phyloP scores from a whole-genome alignment of 2,797 vertebrate species.

The Lithobates sylvaticus region DNA sequence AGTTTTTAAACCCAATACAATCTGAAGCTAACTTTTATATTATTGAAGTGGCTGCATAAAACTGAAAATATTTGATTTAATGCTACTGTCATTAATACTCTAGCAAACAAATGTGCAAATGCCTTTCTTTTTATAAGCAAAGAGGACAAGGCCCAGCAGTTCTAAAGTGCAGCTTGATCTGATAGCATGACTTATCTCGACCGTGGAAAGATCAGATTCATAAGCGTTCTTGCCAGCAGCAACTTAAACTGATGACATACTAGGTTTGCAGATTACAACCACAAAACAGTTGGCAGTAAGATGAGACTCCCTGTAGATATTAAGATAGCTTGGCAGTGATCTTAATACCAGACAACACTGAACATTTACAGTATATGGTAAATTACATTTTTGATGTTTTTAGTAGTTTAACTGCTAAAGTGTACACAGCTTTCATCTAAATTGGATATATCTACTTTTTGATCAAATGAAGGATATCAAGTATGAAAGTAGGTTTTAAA shows the following conservation, averaged over 20 bases:
- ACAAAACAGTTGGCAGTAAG: conserved; percentile 50
- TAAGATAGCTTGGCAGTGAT: conserved; percentile 52
- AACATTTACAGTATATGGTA: conserved; percentile 29
- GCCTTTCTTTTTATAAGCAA: conserved; percentile 11
- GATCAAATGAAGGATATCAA: background rate
- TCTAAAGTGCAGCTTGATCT: conserved; percentile 65
- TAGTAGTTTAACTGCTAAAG: conserved; percentile 15
- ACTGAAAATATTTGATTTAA: background rate
- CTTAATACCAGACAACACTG: conserved; percentile 28
- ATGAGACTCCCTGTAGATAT: conserved; percentile 46
- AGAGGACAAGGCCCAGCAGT: conserved; percentile 42
- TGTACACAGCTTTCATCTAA: too few relatives aligned
- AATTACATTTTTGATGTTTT: conserved; percentile 30
- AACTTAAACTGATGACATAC: conserved; percentile 52
- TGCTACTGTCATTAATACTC: conserved; percentile 8
- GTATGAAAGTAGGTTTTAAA: background rate
- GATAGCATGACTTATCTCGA: conserved; percentile 71
- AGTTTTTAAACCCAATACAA: background rate
- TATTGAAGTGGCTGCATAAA: background rate
- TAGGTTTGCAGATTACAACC: conserved; percentile 49
- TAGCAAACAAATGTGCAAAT: conserved; percentile 34
- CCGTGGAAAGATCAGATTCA: conserved; percentile 46
- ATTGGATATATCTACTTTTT: too few relatives aligned
- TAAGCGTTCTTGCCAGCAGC: conserved; percentile 47
- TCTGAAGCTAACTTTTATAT: background rate